phyloP scores from a whole-genome alignment of 2,113 vertebrate species.

The Nettapus auritus region DNA sequence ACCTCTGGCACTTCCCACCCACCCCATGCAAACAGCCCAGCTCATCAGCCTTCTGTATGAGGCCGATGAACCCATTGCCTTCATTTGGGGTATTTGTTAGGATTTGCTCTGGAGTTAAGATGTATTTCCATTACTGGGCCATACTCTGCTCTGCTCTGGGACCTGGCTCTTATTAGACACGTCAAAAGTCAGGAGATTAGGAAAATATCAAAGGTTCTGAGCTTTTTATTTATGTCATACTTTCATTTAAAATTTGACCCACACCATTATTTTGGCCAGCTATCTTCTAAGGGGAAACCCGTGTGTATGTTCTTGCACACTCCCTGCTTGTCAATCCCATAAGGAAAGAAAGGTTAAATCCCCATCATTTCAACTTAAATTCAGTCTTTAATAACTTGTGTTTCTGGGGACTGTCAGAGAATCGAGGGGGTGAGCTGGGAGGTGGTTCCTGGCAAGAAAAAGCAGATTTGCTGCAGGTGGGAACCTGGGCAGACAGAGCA shows the following conservation, averaged over 20 bases:
- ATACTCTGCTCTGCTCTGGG: not conserved
- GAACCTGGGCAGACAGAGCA: fast-evolving
- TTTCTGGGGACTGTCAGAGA: not conserved
- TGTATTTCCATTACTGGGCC: not conserved
- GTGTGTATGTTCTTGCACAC: fast-evolving
- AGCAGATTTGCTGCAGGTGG: not conserved
- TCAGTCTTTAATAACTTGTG: not conserved
- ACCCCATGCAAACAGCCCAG: not conserved
- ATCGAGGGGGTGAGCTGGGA: not conserved
- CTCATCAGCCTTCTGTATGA: not conserved
- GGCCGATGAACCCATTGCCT: not conserved
- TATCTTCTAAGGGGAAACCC: not conserved
- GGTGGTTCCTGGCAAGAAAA: not conserved
- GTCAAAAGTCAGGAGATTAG: fast-evolving
- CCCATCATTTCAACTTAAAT: not conserved
- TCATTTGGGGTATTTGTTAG: not conserved
- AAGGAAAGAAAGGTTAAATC: not conserved
- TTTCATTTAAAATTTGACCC: not conserved
- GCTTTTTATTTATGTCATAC: not conserved
- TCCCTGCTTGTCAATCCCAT: not conserved
- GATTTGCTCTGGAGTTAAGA: not conserved
- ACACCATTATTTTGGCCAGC: not conserved
- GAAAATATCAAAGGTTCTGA: not conserved
- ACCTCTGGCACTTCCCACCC: not conserved
- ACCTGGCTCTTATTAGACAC: not conserved